Evolutionary conservation across 2,888 invertebrate genomes (phyloP).

Genomic region (Melanchra persicariae): DNA sequence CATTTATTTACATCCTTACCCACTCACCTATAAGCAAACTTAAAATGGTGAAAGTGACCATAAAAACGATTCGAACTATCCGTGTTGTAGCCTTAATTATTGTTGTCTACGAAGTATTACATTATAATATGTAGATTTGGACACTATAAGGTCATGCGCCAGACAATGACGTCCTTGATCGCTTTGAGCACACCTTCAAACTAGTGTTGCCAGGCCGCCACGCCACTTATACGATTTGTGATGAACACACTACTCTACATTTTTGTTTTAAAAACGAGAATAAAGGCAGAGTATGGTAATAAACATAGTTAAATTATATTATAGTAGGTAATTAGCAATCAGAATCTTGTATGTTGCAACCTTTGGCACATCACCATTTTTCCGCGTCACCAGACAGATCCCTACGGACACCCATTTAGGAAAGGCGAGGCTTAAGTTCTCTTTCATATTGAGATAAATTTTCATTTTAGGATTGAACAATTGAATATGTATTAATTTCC

Average conservation of each 20-base stretch:
- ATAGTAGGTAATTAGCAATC: too few species aligned
- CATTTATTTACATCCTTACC: constrained; percentile 43
- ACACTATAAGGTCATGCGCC: constrained; percentile 22
- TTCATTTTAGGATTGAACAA: too few species aligned
- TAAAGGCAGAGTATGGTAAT: background rate
- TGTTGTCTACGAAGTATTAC: constrained; percentile 9
- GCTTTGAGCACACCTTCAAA: constrained; percentile 18
- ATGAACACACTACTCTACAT: background rate
- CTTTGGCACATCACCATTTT: constrained; percentile 2
- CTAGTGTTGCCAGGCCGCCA: constrained; percentile 14
- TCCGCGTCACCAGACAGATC: too few species aligned
- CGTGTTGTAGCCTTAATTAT: background rate
- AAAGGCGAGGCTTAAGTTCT: background rate
- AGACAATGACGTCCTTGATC: constrained; percentile 63
- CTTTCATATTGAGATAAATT: background rate
- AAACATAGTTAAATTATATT: too few species aligned
- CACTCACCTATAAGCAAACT: constrained; percentile 51
- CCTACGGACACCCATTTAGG: too few species aligned
- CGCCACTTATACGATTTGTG: constrained; percentile 5
- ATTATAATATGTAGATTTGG: constrained; percentile 26
- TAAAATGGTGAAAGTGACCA: constrained; percentile 26
- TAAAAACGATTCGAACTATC: constrained; percentile 11
- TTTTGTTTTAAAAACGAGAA: background rate
- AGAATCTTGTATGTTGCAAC: background rate
- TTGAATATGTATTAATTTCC: background rate